Evolutionary conservation across 2,888 invertebrate species (phyloP), one percentile per base, ranked within the genome.

Genomic region (Erebia ligea): DNA sequence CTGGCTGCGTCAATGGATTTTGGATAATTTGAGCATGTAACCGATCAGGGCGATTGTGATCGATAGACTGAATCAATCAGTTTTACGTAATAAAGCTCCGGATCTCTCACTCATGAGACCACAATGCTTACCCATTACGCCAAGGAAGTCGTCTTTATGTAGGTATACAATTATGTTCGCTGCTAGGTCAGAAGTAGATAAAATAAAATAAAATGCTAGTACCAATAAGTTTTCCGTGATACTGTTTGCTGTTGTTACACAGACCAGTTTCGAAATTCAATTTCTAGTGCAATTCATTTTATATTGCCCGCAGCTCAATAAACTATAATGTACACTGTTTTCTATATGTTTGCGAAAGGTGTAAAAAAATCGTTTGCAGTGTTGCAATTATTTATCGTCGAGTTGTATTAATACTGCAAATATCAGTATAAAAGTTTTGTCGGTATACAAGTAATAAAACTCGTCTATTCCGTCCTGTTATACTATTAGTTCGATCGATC

Each of bases 221-320:
- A 78, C 76, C 80, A 81, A 81, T 84, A 81, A 78, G 73, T 76
- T 74, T 72, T 78, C 75, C 71, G 73, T 76, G 71, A 78, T 77
- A 79, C 76, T 81, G 80, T 82, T 82, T 81, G 78, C 76, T 74
- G 50, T 65, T 75, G 70, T 76, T 74, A 77, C 73, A 76, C 75
- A 77, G 80, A 76, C 69, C 73, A 79, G 79, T 79, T 76, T 76
- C 74, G 77, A 75, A 77, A 80, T 77, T 74, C 76, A 76, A 78
- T 80, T 73, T 77, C 77, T 77, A 79, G 78, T 75, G 80, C 77
- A 69, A 80, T 70, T 73, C 68, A 75, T 73, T 76, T 76, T 74
- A 69, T 68, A 76, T 70, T 71, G 68, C 62, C 68, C 45, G 15
- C n/a, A 34, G 68, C 71, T 70, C 67, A 50, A 72, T 70, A 74